Evolutionary conservation across 2,113 vertebrate genomes (phyloP).

Genomic region (Peromyscus californicus): DNA sequence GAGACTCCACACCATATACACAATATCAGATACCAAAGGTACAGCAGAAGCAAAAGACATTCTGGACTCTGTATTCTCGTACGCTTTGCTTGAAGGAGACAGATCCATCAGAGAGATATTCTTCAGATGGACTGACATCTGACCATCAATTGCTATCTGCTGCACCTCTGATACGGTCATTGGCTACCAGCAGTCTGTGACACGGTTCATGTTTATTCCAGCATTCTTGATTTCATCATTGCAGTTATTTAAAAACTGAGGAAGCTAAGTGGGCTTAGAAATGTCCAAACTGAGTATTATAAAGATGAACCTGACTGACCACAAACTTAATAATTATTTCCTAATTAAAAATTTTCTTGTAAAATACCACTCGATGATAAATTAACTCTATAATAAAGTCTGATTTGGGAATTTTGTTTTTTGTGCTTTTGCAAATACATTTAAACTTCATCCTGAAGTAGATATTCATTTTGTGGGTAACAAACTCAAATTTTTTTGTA

Average conservation of each 20-base stretch:
- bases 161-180: too few species aligned
- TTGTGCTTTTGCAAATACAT: not conserved
- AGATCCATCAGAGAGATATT: too few species aligned
- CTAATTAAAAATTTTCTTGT: slow-evolving; percentile 15
- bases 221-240: not conserved
- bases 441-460: not conserved
- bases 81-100: too few species aligned
- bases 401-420: not conserved
- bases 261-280: not conserved
- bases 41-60: too few species aligned
- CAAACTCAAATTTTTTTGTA: not conserved
- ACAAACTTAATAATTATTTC: not conserved
- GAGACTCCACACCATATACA: too few species aligned
- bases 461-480: not conserved
- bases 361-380: not conserved
- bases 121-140: too few species aligned
- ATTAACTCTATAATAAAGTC: not conserved
- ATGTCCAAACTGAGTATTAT: not conserved
- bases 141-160: too few species aligned
- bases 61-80: too few species aligned
- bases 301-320: not conserved
- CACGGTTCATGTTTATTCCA: slow-evolving; percentile 1
- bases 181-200: not conserved
- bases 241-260: slow-evolving; percentile 33
- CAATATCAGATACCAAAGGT: too few species aligned